phyloP scores from a whole-genome alignment of 2,113 vertebrate species.

The Bos javanicus region DNA sequence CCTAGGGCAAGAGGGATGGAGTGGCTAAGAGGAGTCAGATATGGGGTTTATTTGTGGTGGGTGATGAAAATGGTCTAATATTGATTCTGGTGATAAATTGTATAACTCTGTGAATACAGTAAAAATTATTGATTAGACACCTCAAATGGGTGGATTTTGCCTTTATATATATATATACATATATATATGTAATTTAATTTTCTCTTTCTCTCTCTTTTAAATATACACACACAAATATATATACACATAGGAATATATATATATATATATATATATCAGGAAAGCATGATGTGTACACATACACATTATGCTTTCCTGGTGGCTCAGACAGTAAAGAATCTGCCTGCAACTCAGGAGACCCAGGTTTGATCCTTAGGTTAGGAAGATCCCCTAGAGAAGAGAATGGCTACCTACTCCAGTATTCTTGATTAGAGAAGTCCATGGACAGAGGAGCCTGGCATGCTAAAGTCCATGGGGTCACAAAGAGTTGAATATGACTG shows the following conservation, averaged over 20 bases:
- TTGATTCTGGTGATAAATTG: not conserved
- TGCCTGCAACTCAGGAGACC: not conserved
- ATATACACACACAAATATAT: not conserved
- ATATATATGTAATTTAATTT: not conserved
- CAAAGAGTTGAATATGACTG: not conserved
- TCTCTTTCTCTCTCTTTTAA: not conserved
- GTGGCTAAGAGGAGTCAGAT: not conserved
- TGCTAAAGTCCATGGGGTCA: not conserved
- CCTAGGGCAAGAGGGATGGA: not conserved
- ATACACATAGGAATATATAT: not conserved
- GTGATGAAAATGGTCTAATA: not conserved
- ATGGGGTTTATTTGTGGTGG: fast-evolving
- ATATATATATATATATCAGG: too few relatives aligned
- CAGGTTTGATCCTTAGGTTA: not conserved
- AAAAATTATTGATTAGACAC: not conserved
- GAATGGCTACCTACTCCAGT: not conserved
- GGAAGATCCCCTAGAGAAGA: not conserved
- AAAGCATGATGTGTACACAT: not conserved
- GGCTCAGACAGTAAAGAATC: not conserved
- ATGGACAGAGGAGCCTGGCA: not conserved
- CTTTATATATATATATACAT: not conserved
- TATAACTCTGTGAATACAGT: not conserved
- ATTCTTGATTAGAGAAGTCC: not conserved
- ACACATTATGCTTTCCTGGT: not conserved
- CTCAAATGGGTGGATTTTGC: not conserved